Conservation (phyloP, 2,888 invertebrate genomes). For the Drosophila longiperda region DNA sequence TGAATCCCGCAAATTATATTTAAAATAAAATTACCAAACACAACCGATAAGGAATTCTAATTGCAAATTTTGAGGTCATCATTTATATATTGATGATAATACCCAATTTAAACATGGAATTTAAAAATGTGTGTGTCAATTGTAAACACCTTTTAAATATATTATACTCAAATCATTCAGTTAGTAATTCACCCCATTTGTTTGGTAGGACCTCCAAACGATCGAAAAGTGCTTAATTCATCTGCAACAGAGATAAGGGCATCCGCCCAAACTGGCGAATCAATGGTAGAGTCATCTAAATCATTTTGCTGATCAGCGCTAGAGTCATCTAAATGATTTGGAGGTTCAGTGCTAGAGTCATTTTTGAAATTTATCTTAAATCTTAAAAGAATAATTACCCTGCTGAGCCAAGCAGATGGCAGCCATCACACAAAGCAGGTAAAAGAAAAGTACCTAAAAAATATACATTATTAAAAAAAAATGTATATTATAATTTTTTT, state of each 20-base stretch:
- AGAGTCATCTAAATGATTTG: no score
- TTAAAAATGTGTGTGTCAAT: no score
- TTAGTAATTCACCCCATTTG: slow-evolving; percentile 60
- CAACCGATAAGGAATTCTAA: not conserved
- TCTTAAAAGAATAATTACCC: slow-evolving; percentile 61
- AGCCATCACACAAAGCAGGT: slow-evolving; percentile 65
- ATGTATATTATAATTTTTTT: slow-evolving; percentile 2
- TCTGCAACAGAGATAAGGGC: no score
- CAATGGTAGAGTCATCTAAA: no score
- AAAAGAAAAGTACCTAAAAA: slow-evolving; percentile 65
- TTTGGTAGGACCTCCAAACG: no score
- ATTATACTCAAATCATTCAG: slow-evolving; percentile 68
- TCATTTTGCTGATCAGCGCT: no score
- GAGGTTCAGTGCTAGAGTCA: no score
- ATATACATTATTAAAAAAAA: slow-evolving; percentile 2
- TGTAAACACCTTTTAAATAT: not conserved
- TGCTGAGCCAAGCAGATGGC: slow-evolving; percentile 62
- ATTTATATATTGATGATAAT: no score
- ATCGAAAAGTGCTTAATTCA: no score
- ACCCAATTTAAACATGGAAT: no score
- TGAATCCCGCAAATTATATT: not conserved
- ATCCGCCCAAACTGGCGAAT: no score
- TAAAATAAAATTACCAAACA: not conserved
- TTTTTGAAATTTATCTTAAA: not conserved
- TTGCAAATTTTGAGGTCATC: not conserved